These are phyloP conservation scores for Heterocephalus glaber DNA, from an alignment of 2,113 vertebrate genomes.

Conservation along the genomic window DNA sequence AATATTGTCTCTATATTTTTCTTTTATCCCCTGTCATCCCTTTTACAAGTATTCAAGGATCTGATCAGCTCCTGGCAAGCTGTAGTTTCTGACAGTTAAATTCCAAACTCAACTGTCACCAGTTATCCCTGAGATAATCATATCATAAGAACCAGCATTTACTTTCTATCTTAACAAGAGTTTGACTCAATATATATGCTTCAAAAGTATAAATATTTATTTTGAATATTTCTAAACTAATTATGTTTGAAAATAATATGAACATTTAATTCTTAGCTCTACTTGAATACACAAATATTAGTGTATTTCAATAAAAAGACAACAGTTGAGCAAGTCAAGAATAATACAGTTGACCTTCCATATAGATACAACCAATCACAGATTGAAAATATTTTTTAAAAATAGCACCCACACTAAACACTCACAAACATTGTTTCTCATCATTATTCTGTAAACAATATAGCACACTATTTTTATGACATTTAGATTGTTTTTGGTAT, in stretches of 20 bases:
- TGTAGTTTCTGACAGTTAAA: neutral
- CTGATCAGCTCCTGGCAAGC: too few relatives aligned
- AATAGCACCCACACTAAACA: neutral
- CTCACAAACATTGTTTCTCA: neutral
- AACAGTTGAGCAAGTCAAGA: neutral
- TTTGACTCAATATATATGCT: neutral
- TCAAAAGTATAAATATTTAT: slow-evolving; percentile 14
- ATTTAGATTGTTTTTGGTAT: neutral
- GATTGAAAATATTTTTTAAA: neutral
- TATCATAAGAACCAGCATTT: neutral
- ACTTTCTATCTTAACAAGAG: neutral
- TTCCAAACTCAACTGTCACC: slow-evolving; percentile 12
- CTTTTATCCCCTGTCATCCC: too few relatives aligned
- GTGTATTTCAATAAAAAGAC: neutral
- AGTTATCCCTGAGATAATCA: neutral
- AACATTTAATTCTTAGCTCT: neutral
- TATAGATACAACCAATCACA: neutral
- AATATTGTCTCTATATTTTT: too few relatives aligned
- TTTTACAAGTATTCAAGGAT: too few relatives aligned
- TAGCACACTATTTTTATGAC: neutral
- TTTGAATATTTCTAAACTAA: neutral
- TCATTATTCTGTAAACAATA: neutral
- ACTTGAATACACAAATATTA: neutral
- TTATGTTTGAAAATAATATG: neutral
- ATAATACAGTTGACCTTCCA: neutral